These are phyloP conservation scores for Drosophila repleta DNA, from an alignment of 1,140 invertebrate species.

Conservation along the genomic window DNA sequence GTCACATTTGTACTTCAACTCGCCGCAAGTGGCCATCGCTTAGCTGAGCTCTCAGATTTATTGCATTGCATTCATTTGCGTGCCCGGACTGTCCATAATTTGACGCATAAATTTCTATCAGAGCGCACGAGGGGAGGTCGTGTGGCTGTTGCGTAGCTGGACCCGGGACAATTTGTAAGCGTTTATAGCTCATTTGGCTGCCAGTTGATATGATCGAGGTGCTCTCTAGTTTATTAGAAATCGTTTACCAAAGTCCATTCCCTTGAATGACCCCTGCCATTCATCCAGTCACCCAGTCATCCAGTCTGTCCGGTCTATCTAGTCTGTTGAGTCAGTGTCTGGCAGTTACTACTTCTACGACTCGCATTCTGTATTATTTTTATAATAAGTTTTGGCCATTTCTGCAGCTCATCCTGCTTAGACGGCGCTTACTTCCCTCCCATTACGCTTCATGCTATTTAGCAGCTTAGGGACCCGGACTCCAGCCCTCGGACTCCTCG, in stretches of 20 bases:
- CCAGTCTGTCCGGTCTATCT: neutral
- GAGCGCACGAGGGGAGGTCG: conserved; percentile 25
- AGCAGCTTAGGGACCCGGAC: conserved; percentile 65
- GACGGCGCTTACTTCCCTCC: conserved; percentile 68
- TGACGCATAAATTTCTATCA: conserved; percentile 57
- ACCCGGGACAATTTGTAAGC: conserved; percentile 60
- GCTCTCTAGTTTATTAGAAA: conserved; percentile 37
- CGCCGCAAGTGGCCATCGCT: conserved; percentile 20
- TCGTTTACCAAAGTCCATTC: conserved; percentile 22
- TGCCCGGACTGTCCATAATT: conserved; percentile 46
- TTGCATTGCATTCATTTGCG: conserved; percentile 36
- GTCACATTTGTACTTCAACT: conserved; percentile 33
- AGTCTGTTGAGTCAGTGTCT: conserved; percentile 1
- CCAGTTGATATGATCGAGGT: conserved; percentile 54
- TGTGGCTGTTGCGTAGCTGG: conserved; percentile 9
- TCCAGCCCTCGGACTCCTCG: conserved; percentile 33
- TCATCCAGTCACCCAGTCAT: conserved; percentile 1
- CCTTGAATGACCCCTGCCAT: conserved; percentile 17
- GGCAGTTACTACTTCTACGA: conserved; percentile 17
- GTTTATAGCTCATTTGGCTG: conserved; percentile 77
- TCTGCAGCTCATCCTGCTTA: conserved; percentile 75
- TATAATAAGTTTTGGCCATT: conserved; percentile 79
- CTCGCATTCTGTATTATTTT: conserved; percentile 65
- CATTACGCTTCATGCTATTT: conserved; percentile 73
- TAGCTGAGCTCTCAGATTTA: conserved; percentile 30